phyloP scores from a whole-genome alignment of 2,113 vertebrate genomes.

The Hypomesus transpacificus region DNA sequence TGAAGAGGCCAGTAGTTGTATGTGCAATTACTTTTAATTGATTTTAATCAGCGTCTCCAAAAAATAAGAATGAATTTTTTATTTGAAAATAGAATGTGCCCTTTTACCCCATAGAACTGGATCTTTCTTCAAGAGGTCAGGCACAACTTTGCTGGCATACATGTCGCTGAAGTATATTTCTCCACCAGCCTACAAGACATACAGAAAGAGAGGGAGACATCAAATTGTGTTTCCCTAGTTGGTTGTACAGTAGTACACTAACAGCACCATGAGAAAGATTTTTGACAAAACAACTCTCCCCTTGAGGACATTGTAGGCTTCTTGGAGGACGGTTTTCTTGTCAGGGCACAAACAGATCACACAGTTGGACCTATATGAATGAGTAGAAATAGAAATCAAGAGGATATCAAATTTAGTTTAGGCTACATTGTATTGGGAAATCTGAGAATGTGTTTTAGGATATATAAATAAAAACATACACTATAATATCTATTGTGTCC shows the following conservation, averaged over 20 bases:
- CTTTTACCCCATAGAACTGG: constrained; percentile 65
- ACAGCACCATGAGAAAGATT: background rate
- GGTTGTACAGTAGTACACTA: background rate
- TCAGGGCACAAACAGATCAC: constrained; percentile 72
- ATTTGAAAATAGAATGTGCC: background rate
- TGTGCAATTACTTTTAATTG: no score
- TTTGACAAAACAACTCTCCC: constrained; percentile 26
- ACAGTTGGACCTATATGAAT: constrained; percentile 68
- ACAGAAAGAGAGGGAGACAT: background rate
- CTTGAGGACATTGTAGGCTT: constrained; percentile 65
- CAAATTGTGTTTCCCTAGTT: background rate
- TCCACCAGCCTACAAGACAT: constrained; percentile 59
- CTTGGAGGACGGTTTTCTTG: constrained; percentile 63
- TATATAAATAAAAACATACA: constrained; percentile 50
- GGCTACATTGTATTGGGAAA: background rate
- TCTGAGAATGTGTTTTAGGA: background rate
- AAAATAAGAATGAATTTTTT: no score
- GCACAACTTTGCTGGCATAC: constrained; percentile 65
- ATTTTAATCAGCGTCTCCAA: no score
- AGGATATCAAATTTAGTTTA: background rate
- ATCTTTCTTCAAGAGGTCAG: constrained; percentile 66
- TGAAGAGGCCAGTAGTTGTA: no score
- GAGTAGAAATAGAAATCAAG: background rate
- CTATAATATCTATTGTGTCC: constrained; percentile 59
- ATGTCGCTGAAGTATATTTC: constrained; percentile 75